Evolutionary conservation across 1,140 invertebrate species (phyloP).

Genomic region (Sarcophaga peregrina): DNA sequence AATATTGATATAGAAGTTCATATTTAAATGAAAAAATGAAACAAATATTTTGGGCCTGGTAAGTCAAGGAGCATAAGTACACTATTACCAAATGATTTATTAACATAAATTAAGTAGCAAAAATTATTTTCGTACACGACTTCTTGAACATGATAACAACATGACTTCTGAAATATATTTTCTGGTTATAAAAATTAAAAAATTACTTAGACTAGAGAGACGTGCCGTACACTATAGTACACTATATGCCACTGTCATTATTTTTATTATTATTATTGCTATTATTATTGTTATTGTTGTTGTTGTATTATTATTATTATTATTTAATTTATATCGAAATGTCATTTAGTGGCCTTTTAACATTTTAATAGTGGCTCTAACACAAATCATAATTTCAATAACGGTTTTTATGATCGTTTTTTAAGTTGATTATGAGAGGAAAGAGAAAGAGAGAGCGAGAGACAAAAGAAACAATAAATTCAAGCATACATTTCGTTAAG

Average conservation of each 20-base stretch:
- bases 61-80: too few relatives aligned
- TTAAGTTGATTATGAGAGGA: not conserved
- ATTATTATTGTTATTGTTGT: too few relatives aligned
- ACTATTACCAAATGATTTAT: too few relatives aligned
- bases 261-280: too few relatives aligned
- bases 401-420: not conserved
- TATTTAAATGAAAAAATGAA: too few relatives aligned
- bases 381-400: conserved; percentile 25
- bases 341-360: conserved; percentile 7
- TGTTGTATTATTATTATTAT: not conserved
- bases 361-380: not conserved
- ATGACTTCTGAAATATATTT: not conserved
- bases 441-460: not conserved
- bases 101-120: too few relatives aligned
- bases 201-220: too few relatives aligned
- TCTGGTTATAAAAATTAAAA: not conserved
- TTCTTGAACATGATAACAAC: not conserved
- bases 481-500: not conserved
- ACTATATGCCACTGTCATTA: conserved; percentile 2
- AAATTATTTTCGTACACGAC: too few relatives aligned
- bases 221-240: not conserved
- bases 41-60: too few relatives aligned
- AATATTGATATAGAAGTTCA: too few relatives aligned
- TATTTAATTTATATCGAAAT: conserved; percentile 1
- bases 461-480: not conserved